Base-by-base conservation (phyloP, 2,113 vertebrate species). In the Centrocercus urophasianus region DNA sequence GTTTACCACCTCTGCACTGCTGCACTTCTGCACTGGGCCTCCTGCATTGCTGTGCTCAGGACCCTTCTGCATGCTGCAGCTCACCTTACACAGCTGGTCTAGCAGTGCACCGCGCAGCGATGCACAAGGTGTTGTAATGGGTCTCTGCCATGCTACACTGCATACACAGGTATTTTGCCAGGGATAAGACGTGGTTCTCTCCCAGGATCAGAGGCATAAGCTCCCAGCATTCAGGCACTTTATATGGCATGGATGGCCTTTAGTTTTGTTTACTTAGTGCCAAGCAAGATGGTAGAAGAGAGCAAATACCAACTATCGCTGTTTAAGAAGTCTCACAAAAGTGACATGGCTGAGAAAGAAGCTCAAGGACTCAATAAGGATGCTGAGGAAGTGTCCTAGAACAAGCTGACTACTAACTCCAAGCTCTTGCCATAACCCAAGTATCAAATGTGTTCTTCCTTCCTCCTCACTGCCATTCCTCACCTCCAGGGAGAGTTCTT, bases 1-100 rank as follows among this genome's bases (percentile, higher is more conserved):
- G 5, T 34, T 5, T 1, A 8, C 9, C 13, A 24, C 27, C 5
- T 30, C 47, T 0, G 2, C 6, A 4, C 0, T 22, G 66, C 60
- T 27, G 36, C 67, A 42, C 2, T 38, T 60, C 59, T 61, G 75
- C 71, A 54, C 64, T 1, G 38, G 19, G 61, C 38, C 79, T 38
- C 59, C 32, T 28, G 34, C 24, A 8, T 43, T 13, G 47, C 38
- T 38, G 21, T 1, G 60, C 75, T 34, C 72, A 4, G 64, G 1
- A 32, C 80, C 27, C 36, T 34, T 1, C 6, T 24, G 50, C 83
- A 10, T 20, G 0, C 38, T 8, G 4, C 52, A n/a, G 76, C 73
- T 63, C 21, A 59, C 86, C 70, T 25, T 2, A 10, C 5, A 1
- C 50, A 32, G 7, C 2, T 7, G 52, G 63, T 36, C 86, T 72